Conservation (phyloP, 2,797 vertebrate genomes). For the Labroides dimidiatus region DNA sequence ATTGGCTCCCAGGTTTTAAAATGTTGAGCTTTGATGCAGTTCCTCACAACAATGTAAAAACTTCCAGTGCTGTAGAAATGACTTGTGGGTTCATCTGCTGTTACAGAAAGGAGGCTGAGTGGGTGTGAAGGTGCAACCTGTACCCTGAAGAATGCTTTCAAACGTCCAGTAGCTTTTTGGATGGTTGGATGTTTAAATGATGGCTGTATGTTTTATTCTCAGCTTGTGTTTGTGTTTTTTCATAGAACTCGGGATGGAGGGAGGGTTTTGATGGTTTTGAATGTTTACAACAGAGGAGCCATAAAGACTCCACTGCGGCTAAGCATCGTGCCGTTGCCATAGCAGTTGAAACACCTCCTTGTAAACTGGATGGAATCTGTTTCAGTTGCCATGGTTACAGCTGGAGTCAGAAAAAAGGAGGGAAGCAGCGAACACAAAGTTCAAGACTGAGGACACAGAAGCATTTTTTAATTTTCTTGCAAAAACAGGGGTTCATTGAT, state of each 20-base stretch:
- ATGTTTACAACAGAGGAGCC: conserved; percentile 13
- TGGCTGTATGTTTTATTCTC: not conserved
- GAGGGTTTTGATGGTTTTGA: not conserved
- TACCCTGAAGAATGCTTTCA: not conserved
- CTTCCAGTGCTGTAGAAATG: not conserved
- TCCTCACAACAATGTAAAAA: not conserved
- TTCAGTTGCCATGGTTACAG: conserved; percentile 61
- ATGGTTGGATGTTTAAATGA: not conserved
- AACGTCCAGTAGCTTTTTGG: not conserved
- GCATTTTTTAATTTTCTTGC: not conserved
- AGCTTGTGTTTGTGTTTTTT: not conserved
- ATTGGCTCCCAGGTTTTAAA: no score
- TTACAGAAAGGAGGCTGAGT: not conserved
- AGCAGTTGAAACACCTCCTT: conserved; percentile 46
- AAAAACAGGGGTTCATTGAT: no score
- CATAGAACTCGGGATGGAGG: not conserved
- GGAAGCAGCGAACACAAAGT: conserved; percentile 25
- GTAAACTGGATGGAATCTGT: conserved; percentile 51
- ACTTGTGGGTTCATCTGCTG: not conserved
- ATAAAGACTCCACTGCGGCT: conserved; percentile 21
- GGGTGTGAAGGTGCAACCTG: not conserved
- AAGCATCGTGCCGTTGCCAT: conserved; percentile 37
- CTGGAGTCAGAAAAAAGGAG: conserved; percentile 30
- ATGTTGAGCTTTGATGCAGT: not conserved
- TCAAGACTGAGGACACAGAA: conserved; percentile 12